Evolutionary conservation across 1,140 invertebrate species (phyloP), one percentile per base, ranked within the genome.

Genomic region (Popillia japonica): DNA sequence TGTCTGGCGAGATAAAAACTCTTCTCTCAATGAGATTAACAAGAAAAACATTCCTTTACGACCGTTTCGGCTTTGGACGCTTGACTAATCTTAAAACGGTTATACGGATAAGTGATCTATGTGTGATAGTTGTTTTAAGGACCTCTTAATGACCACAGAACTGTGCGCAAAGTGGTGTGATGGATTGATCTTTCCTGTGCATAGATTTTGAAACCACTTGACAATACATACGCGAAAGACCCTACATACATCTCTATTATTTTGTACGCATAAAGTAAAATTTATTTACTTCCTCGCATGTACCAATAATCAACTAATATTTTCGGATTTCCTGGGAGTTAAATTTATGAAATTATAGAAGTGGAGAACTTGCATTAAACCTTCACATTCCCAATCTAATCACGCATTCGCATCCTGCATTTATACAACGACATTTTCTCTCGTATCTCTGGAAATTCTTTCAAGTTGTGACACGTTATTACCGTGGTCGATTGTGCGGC

Each of bases 1-100:
- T 68, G 61, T 68, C 61, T 68, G 61, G 61, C 61, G 6, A 68
- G 61, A 68, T 68, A 68, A 68, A 68, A 68, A 68, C 61, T 4
- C n/a, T 34, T 34, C 7, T 14, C 20, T 68, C 61, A 68, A 27
- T 68, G 61, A 68, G 61, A 68, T 68, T 68, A 68, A 68, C 61
- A 68, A 68, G 61, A 68, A 68, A 68, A 68, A 68, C 61, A 68
- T 23, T 68, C 61, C 61, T 68, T 9, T 34, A 20, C 61, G 61
- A 68, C 61, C 61, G 61, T 27, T 68, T 68, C 17, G 61, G 22
- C 61, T 27, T 22, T 68, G 27, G 61, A 22, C 20, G 27, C 17
- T 9, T 7, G 17, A 68, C 22, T 68, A 68, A 68, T 68, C 22
- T 27, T 34, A 14, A 34, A 23, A 68, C 22, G 11, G 61, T 22